Conservation (phyloP, 2,797 vertebrate species). For the Miichthys miiuy region DNA sequence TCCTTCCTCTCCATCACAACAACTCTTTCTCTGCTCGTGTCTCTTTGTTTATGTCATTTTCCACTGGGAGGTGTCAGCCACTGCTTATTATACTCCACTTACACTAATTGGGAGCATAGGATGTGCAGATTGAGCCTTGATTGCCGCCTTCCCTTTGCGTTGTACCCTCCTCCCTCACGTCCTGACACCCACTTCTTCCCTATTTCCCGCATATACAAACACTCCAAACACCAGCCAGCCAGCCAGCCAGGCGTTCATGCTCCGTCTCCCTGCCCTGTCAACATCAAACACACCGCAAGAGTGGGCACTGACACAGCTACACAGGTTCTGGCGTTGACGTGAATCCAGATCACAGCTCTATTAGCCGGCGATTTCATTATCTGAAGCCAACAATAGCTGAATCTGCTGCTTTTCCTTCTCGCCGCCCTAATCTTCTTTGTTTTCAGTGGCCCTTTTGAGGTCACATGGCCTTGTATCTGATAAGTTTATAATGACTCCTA, state of each 20-base stretch:
- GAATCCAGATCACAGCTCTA: constrained; percentile 49
- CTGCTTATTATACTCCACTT: constrained; percentile 57
- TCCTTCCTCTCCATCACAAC: constrained; percentile 5
- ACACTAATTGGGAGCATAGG: constrained; percentile 75
- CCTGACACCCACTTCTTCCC: constrained; percentile 30
- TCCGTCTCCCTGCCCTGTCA: constrained; percentile 41
- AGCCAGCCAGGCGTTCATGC: constrained; percentile 48
- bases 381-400: constrained; percentile 40
- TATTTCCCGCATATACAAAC: constrained; percentile 3
- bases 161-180: constrained; percentile 39
- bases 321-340: constrained; percentile 26
- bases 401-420: constrained; percentile 49
- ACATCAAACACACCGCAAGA: constrained; percentile 52
- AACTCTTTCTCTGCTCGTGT: constrained; percentile 1
- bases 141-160: constrained; percentile 59
- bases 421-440: constrained; percentile 63
- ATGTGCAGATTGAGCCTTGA: constrained; percentile 73
- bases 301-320: constrained; percentile 49
- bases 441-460: constrained; percentile 37
- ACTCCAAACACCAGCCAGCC: constrained; percentile 46
- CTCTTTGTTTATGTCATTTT: constrained; percentile 45
- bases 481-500: constrained; percentile 59
- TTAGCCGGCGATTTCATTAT: constrained; percentile 61
- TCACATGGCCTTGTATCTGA: constrained; percentile 59
- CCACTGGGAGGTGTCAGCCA: constrained; percentile 57